Evolutionary conservation across 2,113 vertebrate species (phyloP).

Genomic region (Aythya baeri): DNA sequence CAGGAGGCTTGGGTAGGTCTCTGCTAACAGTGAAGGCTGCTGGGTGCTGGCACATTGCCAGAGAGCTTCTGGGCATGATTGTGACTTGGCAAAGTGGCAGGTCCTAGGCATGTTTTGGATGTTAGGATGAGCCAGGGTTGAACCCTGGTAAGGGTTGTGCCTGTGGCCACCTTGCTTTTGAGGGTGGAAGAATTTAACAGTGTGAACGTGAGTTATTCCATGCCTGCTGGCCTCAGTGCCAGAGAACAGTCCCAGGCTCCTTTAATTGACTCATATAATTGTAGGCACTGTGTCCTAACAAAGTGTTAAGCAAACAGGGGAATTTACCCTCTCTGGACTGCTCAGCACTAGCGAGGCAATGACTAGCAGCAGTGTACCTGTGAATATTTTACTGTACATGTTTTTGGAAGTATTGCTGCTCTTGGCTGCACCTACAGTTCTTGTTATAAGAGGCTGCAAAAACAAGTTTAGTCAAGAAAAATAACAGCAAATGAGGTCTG

Average conservation of each 20-base stretch:
- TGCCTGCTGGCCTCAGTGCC: not conserved
- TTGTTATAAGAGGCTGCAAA: not conserved
- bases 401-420: not conserved
- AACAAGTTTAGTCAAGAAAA: not conserved
- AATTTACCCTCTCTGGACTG: not conserved
- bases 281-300: not conserved
- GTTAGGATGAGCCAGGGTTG: not conserved
- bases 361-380: not conserved
- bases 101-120: not conserved
- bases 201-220: conserved; percentile 1
- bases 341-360: not conserved
- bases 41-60: not conserved
- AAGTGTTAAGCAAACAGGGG: not conserved
- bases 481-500: not conserved
- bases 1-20: not conserved
- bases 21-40: not conserved
- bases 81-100: not conserved
- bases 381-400: not conserved
- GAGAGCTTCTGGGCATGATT: not conserved
- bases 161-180: not conserved
- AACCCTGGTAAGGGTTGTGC: not conserved
- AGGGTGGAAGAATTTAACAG: not conserved
- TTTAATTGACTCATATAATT: not conserved
- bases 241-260: not conserved
- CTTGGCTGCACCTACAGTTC: not conserved